Percentiles rank a stretch among this genome's conserved stretches.
Conservation (phyloP, 2,888 invertebrate species). For the Andrena hattorfiana region DNA sequence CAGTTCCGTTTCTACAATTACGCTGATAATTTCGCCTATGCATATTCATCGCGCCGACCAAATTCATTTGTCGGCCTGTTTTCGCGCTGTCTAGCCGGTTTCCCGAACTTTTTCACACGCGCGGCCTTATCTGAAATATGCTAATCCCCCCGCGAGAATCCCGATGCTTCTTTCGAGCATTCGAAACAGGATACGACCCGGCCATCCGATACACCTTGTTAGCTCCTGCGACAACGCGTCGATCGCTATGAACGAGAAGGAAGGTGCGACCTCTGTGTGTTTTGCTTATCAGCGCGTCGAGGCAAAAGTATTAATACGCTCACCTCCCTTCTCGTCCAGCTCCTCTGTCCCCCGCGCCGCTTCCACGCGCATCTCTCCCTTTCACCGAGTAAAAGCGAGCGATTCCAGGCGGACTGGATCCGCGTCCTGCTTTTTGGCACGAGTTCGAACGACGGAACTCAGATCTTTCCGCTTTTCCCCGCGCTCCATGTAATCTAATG, state of each 20-base stretch:
- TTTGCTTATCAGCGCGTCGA: slow-evolving; percentile 23
- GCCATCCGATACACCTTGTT: no score
- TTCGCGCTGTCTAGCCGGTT: neutral
- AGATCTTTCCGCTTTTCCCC: slow-evolving; percentile 5
- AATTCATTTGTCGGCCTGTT: slow-evolving; percentile 12
- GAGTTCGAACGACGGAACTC: slow-evolving; percentile 17
- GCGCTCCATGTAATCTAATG: slow-evolving; percentile 47
- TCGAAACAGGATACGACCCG: no score
- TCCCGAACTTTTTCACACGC: neutral
- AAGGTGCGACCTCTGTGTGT: slow-evolving; percentile 18
- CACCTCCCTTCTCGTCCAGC: neutral
- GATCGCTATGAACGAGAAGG: slow-evolving; percentile 13
- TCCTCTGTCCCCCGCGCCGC: neutral
- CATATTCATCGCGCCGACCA: slow-evolving; percentile 3
- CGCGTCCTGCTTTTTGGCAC: slow-evolving; percentile 4
- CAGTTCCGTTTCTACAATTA: slow-evolving; percentile 34
- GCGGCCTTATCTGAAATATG: no score
- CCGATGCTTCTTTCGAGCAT: no score
- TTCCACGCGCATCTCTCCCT: slow-evolving; percentile 19
- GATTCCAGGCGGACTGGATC: slow-evolving; percentile 3
- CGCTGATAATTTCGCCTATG: slow-evolving; percentile 25
- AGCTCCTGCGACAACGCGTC: no score
- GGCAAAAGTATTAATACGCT: slow-evolving; percentile 9
- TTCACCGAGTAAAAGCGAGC: slow-evolving; percentile 35
- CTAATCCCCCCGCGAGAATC: no score